Conservation (phyloP, 2,888 invertebrate species). For the Himalopsyche anomala region DNA sequence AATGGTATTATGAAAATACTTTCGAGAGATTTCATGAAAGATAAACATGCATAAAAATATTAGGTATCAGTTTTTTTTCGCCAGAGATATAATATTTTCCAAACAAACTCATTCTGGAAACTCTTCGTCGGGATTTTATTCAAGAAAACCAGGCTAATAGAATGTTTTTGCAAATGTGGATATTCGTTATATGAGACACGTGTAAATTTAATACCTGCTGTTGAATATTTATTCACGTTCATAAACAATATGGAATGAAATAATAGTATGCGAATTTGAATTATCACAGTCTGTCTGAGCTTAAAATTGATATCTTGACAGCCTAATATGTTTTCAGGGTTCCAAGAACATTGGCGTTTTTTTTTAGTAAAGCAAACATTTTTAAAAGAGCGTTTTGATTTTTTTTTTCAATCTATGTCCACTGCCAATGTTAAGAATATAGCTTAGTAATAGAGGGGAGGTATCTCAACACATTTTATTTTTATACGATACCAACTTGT, state of each 20-base stretch:
- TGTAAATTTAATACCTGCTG: background rate
- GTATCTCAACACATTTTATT: too few relatives aligned
- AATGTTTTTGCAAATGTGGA: background rate
- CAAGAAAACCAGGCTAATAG: background rate
- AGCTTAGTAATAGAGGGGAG: too few relatives aligned
- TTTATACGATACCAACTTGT: too few relatives aligned
- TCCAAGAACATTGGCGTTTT: too few relatives aligned
- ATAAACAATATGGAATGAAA: background rate
- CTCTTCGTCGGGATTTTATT: background rate
- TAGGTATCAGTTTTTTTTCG: background rate
- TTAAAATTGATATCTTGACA: too few relatives aligned
- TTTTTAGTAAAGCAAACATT: too few relatives aligned
- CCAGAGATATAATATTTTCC: background rate
- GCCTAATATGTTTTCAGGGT: too few relatives aligned
- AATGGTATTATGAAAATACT: background rate
- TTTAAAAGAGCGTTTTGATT: too few relatives aligned
- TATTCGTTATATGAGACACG: background rate
- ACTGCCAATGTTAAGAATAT: too few relatives aligned
- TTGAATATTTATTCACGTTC: background rate
- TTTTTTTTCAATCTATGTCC: too few relatives aligned
- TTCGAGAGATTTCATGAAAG: background rate
- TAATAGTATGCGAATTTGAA: background rate
- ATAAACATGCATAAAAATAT: slow-evolving; percentile 26
- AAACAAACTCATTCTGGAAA: background rate
- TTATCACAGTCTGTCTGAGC: background rate